phyloP scores from a whole-genome alignment of 2,888 invertebrate species.

The Brachylomia viminalis region DNA sequence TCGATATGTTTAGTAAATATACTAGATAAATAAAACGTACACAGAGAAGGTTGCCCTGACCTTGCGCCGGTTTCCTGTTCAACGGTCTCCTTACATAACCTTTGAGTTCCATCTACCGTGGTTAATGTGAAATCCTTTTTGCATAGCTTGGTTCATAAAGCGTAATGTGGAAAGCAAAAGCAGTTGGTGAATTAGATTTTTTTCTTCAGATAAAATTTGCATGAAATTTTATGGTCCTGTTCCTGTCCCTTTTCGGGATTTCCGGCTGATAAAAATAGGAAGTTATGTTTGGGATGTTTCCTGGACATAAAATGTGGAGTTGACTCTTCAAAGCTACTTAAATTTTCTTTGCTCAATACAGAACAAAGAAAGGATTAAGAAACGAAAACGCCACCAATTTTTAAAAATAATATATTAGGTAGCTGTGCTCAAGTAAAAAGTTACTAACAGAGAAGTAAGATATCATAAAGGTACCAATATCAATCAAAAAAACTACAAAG shows the following conservation, averaged over 20 bases:
- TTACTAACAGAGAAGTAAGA: not conserved
- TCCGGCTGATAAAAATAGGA: constrained; percentile 30
- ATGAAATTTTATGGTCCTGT: constrained; percentile 53
- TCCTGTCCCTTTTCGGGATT: constrained; percentile 41
- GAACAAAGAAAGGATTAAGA: not conserved
- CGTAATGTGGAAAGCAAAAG: constrained; percentile 59
- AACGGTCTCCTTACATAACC: constrained; percentile 64
- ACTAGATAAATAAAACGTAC: constrained; percentile 58
- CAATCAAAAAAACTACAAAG: constrained; percentile 28
- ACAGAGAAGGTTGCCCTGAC: constrained; percentile 48
- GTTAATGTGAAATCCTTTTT: constrained; percentile 68
- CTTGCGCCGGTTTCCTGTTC: constrained; percentile 67
- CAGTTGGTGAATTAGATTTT: constrained; percentile 53
- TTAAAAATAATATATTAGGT: not conserved
- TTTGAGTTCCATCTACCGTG: constrained; percentile 68
- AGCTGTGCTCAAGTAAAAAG: not conserved
- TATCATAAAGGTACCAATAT: constrained; percentile 2
- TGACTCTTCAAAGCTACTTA: not conserved
- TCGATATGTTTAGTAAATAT: constrained; percentile 54
- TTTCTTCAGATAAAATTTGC: constrained; percentile 58
- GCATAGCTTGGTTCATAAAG: constrained; percentile 64
- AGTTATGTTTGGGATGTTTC: constrained; percentile 29
- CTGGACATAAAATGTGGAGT: constrained; percentile 7
- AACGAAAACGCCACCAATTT: not conserved
- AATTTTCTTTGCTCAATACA: not conserved